A percentile compares a stretch with the other conserved stretches of the same genome.
Evolutionary conservation across 2,888 invertebrate genomes (phyloP).

Genomic region (Bellardia bayeri): DNA sequence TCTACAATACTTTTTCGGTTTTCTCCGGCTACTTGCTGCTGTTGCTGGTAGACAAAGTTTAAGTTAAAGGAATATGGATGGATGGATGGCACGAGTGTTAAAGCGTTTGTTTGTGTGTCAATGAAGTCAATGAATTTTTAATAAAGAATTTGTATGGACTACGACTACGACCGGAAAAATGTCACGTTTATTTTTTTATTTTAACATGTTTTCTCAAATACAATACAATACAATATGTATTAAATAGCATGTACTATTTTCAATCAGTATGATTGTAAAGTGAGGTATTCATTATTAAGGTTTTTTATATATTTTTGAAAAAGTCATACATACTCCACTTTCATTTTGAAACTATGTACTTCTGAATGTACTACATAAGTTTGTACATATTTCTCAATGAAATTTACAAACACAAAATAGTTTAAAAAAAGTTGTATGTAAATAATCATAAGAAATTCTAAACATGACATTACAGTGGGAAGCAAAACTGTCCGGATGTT

Average conservation of each 20-base stretch:
- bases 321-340: slow-evolving; percentile 30
- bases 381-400: slow-evolving; percentile 45
- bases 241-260: slow-evolving; percentile 26
- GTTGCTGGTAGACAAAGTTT: slow-evolving; percentile 19
- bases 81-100: slow-evolving; percentile 49
- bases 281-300: slow-evolving; percentile 61
- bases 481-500: too few species aligned
- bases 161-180: too few species aligned
- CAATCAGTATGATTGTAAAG: slow-evolving; percentile 1
- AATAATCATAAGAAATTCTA: slow-evolving; percentile 16
- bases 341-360: neutral
- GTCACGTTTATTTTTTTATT: slow-evolving; percentile 63
- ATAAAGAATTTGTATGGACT: slow-evolving; percentile 69
- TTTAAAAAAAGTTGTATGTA: neutral
- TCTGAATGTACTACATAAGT: neutral
- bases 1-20: slow-evolving; percentile 23
- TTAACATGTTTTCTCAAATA: slow-evolving; percentile 13
- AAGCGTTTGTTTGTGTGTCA: neutral
- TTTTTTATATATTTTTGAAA: slow-evolving; percentile 23
- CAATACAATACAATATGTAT: neutral
- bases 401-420: slow-evolving; percentile 10
- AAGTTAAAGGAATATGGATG: slow-evolving; percentile 27
- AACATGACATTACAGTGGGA: neutral
- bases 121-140: slow-evolving; percentile 73
- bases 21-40: slow-evolving; percentile 8